These are phyloP conservation scores for Temnothorax curvispinosus DNA, from an alignment of 1,140 invertebrate species.

Conservation along the genomic window DNA sequence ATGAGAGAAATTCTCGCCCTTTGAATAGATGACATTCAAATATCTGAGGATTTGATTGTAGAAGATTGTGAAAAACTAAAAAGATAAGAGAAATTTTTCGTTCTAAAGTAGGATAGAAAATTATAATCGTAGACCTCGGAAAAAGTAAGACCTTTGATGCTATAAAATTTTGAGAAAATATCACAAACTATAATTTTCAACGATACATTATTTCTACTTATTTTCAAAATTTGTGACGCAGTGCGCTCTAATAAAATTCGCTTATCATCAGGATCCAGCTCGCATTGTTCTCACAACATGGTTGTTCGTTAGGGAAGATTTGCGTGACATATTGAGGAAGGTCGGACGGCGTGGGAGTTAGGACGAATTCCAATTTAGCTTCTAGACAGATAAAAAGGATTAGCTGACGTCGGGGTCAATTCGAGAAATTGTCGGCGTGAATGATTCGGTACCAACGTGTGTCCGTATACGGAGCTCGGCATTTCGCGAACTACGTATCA, in stretches of 20 bases:
- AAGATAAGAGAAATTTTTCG: neutral
- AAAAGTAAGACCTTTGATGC: neutral
- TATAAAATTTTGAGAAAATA: neutral
- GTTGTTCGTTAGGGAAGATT: slow-evolving; percentile 38
- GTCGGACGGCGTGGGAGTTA: slow-evolving; percentile 57
- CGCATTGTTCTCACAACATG: neutral
- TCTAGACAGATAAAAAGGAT: slow-evolving; percentile 25
- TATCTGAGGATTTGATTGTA: neutral
- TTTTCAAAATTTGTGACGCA: neutral
- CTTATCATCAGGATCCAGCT: neutral
- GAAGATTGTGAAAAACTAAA: neutral
- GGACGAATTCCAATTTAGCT: slow-evolving; percentile 31
- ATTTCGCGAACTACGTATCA: slow-evolving; percentile 61
- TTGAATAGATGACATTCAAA: neutral
- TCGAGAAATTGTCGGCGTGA: slow-evolving; percentile 53
- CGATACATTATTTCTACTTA: neutral
- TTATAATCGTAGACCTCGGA: neutral
- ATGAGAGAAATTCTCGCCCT: neutral
- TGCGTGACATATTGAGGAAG: slow-evolving; percentile 50
- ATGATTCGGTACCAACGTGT: slow-evolving; percentile 68
- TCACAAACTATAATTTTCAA: neutral
- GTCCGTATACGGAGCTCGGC: slow-evolving; percentile 60
- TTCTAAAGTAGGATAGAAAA: neutral
- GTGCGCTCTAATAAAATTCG: neutral
- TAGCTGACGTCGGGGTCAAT: slow-evolving; percentile 1